Percentiles rank a stretch among this genome's conserved stretches.
Evolutionary conservation across 2,797 vertebrate genomes (phyloP).

Genomic region (Poecile montanus): DNA sequence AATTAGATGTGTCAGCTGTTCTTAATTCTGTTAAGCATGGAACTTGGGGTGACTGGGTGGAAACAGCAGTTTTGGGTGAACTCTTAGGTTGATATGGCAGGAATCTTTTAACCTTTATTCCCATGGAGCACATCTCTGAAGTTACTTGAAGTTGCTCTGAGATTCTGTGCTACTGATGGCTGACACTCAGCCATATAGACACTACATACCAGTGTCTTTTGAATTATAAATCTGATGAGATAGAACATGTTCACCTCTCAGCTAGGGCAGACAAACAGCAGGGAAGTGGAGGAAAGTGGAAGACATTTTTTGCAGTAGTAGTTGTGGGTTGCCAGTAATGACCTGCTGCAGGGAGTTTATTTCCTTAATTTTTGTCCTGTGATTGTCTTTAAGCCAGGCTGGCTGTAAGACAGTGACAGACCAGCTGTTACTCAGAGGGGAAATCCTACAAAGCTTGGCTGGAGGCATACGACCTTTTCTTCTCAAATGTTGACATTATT

Average conservation of each 20-base stretch:
- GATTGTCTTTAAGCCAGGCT: neutral
- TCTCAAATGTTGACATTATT: neutral
- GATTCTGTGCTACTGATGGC: neutral
- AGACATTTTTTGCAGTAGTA: neutral
- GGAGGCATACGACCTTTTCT: neutral
- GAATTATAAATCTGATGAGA: neutral
- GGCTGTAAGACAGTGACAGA: neutral
- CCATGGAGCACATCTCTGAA: neutral
- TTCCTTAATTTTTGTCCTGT: neutral
- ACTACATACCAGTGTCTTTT: neutral
- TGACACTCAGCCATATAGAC: neutral
- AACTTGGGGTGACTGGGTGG: neutral
- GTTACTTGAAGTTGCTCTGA: neutral
- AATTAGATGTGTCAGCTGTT: neutral
- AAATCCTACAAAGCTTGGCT: slow-evolving; percentile 23
- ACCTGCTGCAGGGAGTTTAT: neutral
- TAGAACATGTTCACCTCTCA: neutral
- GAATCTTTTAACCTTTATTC: neutral
- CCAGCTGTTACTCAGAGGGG: neutral
- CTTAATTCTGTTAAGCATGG: neutral
- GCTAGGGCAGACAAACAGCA: neutral
- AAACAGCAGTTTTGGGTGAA: neutral
- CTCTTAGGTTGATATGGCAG: neutral
- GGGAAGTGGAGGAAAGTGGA: neutral
- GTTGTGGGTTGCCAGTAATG: neutral